Evolutionary conservation across 1,140 invertebrate genomes (phyloP), one percentile per base, ranked within the genome.

Genomic region (Antheraea pernyi): DNA sequence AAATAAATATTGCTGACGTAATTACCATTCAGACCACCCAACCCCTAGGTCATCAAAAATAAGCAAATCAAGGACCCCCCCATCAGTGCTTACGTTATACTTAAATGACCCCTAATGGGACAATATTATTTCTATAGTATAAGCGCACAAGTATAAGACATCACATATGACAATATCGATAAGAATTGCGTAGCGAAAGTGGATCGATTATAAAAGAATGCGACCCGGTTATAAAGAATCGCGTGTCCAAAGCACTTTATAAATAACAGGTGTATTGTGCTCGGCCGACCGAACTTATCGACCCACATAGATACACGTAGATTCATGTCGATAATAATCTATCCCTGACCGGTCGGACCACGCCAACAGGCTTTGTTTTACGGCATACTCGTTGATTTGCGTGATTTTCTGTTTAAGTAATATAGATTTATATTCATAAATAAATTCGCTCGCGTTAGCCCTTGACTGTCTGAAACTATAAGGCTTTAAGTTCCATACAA

Each of bases 141-240:
- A n/a, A n/a, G n/a, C n/a, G n/a, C n/a, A n/a, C n/a, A n/a, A n/a
- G n/a, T n/a, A 48, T 13, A 13, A 48, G 7, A 48, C 7, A 48
- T 10, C 11, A 48, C 46, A 48, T 48, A 48, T 48, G 7, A 48
- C 13, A 48, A 48, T 11, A 11, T 48, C 13, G 7, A 48, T 48
- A 48, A 48, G 13, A 48, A 48, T 11, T 11, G 11, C 13, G 13
- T n/a, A n/a, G n/a, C n/a, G 46, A 53, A 53, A 48, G 46, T 60
- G 19, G 59, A 19, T 19, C 59, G 59, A 60, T 60, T 60, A 60
- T 60, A 60, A 60, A 60, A 60, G 59, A 60, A 60, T 60, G 59
- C n/a, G 11, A 48, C 46, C 46, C 46, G 46, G 46, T 48, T 48
- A 48, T 3, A 48, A 3, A 13, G 3, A 48, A 48, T 48, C 46